Base-by-base conservation (phyloP, 2,113 vertebrate genomes). In the Sceloporus undulatus region DNA sequence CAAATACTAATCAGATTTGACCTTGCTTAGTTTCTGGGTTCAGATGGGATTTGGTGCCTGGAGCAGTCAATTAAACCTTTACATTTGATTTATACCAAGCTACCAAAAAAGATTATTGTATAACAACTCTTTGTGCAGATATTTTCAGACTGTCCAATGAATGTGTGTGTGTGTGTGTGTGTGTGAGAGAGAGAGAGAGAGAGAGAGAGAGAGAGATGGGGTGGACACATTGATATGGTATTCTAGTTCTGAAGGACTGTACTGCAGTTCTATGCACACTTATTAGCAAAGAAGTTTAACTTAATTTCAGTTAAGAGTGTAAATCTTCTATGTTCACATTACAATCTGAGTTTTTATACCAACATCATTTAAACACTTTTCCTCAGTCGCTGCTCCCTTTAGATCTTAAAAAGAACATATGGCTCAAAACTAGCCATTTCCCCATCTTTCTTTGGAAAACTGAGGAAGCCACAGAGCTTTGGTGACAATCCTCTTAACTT, bases 281-380 rank as follows among this genome's bases (percentile, higher is more conserved):
- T 62, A 27, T 16, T 85, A 14, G 13, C 9, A 85, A 62, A n/a
- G 34, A n/a, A 62, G 13, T 27, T 9, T 3, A 21, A 48, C 1
- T 59, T 29, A 23, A 1, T 18, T 23, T 73, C 42, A 23, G 10
- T 54, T 34, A 34, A 62, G 48, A 54, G 38, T 19, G 42, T 5
- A 34, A 25, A 19, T 68, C 11, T 70, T 13, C 1, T 9, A 75
- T 40, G 9, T 56, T 79, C 19, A 29, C 14, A 79, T n/a, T 59
- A 21, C 9, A 68, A 27, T n/a, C 68, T 71, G 52, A 16, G 29
- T 52, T 70, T 71, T 71, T 83, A 83, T 19, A 54, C 29, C 82
- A 62, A 76, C 9, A 90, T 79, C 8, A 85, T 65, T 13, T 79
- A 85, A 82, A 83, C 70, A 65, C 91, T 92, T 85, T 85, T 5